Conservation (phyloP, 2,113 vertebrate genomes). For the Mustela nigripes region DNA sequence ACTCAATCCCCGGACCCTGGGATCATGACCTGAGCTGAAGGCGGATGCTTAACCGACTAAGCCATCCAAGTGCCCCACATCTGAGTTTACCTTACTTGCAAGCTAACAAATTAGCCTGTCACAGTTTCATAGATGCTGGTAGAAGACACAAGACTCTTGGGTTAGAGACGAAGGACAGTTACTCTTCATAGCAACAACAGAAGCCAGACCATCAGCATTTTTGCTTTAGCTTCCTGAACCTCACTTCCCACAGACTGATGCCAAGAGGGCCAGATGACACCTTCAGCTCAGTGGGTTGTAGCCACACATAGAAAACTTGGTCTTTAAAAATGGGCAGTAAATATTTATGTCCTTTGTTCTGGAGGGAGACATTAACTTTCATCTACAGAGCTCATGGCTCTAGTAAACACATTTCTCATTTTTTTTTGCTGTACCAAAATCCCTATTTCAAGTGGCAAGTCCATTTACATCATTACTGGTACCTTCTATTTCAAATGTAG, state of each 20-base stretch:
- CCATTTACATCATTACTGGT: background rate
- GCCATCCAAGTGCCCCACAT: background rate
- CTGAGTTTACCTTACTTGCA: background rate
- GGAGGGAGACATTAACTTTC: background rate
- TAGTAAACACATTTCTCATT: background rate
- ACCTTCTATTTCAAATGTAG: background rate
- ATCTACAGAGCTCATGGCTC: background rate
- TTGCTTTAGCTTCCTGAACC: background rate
- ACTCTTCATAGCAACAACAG: background rate
- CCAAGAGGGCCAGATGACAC: background rate
- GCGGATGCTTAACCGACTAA: background rate
- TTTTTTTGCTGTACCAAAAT: background rate
- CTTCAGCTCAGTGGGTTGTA: background rate
- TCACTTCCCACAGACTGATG: background rate
- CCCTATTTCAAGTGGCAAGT: background rate
- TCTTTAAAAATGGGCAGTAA: background rate
- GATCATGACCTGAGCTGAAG: background rate
- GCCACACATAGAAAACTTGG: background rate
- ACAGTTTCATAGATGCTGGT: background rate
- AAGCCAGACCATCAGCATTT: background rate
- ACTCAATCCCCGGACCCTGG: background rate
- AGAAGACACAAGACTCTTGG: background rate
- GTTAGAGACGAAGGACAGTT: background rate
- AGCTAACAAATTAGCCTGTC: background rate
- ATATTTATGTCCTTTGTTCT: background rate